These are phyloP conservation scores for Limonius californicus DNA, from an alignment of 1,140 invertebrate genomes.

Conservation along the genomic window DNA sequence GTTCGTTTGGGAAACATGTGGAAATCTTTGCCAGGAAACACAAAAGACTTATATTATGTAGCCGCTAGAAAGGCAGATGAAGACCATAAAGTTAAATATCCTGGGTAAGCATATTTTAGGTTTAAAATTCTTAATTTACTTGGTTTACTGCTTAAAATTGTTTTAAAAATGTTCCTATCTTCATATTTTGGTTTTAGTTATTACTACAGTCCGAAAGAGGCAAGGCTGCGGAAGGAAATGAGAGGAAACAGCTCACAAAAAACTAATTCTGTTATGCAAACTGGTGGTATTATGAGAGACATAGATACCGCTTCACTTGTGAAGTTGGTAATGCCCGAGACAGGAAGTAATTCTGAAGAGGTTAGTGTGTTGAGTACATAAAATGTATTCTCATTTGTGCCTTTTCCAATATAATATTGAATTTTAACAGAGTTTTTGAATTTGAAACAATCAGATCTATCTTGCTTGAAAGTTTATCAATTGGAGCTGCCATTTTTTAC, in stretches of 20 bases:
- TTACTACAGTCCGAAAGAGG: background rate
- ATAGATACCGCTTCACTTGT: too few relatives aligned
- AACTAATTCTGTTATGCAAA: too few relatives aligned
- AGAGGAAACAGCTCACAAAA: background rate
- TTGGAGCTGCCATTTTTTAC: too few relatives aligned
- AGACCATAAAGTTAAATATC: conserved; percentile 52
- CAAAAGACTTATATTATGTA: conserved; percentile 49
- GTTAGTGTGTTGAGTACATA: too few relatives aligned
- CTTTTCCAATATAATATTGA: too few relatives aligned
- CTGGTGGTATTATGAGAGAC: too few relatives aligned
- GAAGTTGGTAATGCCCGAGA: too few relatives aligned
- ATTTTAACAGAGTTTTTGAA: too few relatives aligned
- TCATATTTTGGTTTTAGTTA: background rate
- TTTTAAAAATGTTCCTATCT: background rate
- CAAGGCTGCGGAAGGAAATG: background rate
- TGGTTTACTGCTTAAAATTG: background rate
- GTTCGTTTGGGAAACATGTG: conserved; percentile 52
- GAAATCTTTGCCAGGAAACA: conserved; percentile 47
- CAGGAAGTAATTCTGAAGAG: too few relatives aligned
- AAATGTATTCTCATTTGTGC: too few relatives aligned
- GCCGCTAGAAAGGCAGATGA: conserved; percentile 47
- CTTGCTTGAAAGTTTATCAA: too few relatives aligned
- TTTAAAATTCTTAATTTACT: background rate
- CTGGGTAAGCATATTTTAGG: conserved; percentile 40
- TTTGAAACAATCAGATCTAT: too few relatives aligned